Evolutionary conservation across 1,140 invertebrate genomes (phyloP).

Genomic region (Pseudachorutes palmiensis): DNA sequence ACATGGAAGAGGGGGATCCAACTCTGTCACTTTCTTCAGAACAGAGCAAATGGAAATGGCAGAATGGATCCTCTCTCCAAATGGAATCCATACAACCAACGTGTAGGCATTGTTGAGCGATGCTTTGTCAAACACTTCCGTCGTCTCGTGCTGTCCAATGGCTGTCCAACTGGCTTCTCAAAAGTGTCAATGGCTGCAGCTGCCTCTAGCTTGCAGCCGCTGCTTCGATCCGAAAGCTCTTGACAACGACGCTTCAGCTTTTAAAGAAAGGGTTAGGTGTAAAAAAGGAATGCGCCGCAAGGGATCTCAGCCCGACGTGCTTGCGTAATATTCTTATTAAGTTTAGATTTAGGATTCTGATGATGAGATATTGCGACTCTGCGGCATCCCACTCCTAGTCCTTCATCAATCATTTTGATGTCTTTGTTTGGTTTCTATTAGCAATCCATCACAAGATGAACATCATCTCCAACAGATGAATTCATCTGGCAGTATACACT

Average conservation of each 20-base stretch:
- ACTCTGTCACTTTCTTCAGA: neutral
- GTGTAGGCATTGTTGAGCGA: too few species aligned
- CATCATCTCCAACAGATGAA: neutral
- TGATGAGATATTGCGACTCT: conserved; percentile 38
- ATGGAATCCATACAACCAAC: too few species aligned
- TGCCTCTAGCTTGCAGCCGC: too few species aligned
- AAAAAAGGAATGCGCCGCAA: too few species aligned
- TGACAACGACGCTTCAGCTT: too few species aligned
- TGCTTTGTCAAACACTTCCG: too few species aligned
- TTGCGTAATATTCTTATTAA: conserved; percentile 1
- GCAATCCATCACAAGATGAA: conserved; percentile 32
- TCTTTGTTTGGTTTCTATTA: conserved; percentile 38
- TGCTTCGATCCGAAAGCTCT: too few species aligned
- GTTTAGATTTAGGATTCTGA: neutral
- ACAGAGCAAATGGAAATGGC: conserved; percentile 7
- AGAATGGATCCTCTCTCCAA: neutral
- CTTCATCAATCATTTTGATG: conserved; percentile 38
- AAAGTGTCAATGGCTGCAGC: too few species aligned
- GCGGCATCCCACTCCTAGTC: conserved; percentile 35
- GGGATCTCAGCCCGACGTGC: too few species aligned
- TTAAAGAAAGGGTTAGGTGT: too few species aligned
- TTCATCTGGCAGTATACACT: neutral
- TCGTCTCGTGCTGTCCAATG: too few species aligned
- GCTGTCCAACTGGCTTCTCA: too few species aligned
- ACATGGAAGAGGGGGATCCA: conserved; percentile 12